A percentile compares a stretch with the other conserved stretches of the same genome.
phyloP scores from a whole-genome alignment of 2,797 vertebrate species.

The Halcyon badia region DNA sequence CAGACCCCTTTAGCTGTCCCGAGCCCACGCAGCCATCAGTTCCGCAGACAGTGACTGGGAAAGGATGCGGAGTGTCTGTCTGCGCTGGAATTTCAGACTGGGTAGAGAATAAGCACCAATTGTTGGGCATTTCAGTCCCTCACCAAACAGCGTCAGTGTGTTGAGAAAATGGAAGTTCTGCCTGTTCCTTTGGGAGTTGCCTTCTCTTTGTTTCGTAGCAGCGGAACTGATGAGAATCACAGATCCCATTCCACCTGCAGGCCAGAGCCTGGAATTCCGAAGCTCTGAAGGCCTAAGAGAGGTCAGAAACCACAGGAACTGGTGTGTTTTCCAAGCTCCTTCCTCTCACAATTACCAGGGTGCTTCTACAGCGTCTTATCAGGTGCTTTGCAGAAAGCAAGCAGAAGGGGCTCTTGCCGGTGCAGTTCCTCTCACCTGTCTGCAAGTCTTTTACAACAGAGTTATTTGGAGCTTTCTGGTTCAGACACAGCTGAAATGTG shows the following conservation, averaged over 20 bases:
- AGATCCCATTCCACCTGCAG: fast-evolving
- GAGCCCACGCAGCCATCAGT: background rate
- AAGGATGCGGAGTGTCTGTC: background rate
- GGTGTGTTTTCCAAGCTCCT: background rate
- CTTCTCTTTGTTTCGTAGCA: fast-evolving
- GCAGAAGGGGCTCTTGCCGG: background rate
- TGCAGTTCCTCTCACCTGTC: background rate
- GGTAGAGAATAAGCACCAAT: background rate
- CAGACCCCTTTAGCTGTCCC: background rate
- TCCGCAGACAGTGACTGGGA: fast-evolving
- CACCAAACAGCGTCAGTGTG: fast-evolving
- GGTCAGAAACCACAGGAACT: background rate
- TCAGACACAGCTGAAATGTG: background rate
- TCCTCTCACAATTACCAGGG: too few species aligned
- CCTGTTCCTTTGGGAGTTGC: fast-evolving
- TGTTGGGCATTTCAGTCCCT: fast-evolving
- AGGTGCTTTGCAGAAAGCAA: background rate
- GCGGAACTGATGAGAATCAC: background rate
- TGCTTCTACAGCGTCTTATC: fast-evolving
- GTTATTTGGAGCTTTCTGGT: background rate
- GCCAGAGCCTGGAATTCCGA: background rate
- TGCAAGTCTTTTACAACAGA: background rate
- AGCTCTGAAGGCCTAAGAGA: background rate
- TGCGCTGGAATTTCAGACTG: background rate
- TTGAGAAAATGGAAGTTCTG: background rate